These are phyloP conservation scores for Phymanthus crucifer DNA, from an alignment of 92 coral and sea anemone genomes.

Conservation along the genomic window DNA sequence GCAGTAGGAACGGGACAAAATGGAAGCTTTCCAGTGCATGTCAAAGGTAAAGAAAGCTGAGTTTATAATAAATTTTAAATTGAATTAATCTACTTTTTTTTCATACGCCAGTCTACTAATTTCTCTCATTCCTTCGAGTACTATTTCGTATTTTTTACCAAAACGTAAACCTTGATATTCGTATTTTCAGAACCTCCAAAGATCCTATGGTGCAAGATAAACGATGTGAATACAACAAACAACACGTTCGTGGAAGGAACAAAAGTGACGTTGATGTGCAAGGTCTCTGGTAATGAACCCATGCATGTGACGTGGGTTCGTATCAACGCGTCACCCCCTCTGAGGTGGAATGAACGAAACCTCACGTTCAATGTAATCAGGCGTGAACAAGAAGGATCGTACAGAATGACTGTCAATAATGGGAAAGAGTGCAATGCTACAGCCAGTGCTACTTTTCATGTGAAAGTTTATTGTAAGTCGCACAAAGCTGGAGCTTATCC, in stretches of 20 bases:
- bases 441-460: not conserved
- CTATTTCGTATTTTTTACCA: not conserved
- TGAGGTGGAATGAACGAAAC: not conserved
- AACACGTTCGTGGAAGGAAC: not conserved
- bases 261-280: not conserved
- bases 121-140: too few relatives aligned
- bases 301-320: not conserved
- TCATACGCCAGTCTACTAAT: too few relatives aligned
- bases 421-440: not conserved
- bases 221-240: not conserved
- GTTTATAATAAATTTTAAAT: too few relatives aligned
- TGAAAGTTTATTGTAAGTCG: not conserved
- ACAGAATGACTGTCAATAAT: not conserved
- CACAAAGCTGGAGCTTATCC: too few relatives aligned
- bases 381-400: not conserved
- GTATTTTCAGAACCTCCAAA: not conserved
- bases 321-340: not conserved
- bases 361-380: not conserved
- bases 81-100: too few relatives aligned
- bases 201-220: not conserved
- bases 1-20: not conserved
- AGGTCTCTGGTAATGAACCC: not conserved
- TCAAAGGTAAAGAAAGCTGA: not conserved
- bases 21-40: not conserved
- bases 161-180: not conserved